A percentile compares a stretch with the other conserved stretches of the same genome.
These are phyloP conservation scores for Fopius arisanus DNA, from an alignment of 1,140 invertebrate species.

Conservation along the genomic window DNA sequence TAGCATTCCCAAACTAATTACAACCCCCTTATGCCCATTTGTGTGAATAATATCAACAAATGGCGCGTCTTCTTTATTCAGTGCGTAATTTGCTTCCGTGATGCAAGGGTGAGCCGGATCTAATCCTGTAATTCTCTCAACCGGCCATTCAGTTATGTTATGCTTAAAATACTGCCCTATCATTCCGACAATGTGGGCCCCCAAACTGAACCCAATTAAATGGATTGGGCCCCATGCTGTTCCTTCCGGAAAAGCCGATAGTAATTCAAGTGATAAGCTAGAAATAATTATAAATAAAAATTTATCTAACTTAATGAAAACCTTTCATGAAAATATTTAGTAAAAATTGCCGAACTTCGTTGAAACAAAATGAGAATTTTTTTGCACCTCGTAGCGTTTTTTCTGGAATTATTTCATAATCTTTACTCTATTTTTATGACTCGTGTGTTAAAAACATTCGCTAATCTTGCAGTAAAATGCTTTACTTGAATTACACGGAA, in stretches of 20 bases:
- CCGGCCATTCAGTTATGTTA: slow-evolving; percentile 42
- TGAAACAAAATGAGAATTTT: too few relatives aligned
- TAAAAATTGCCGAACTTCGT: too few relatives aligned
- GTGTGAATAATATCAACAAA: slow-evolving; percentile 79
- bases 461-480: too few relatives aligned
- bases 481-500: too few relatives aligned
- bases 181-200: slow-evolving; percentile 70
- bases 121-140: slow-evolving; percentile 63
- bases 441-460: too few relatives aligned
- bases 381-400: too few relatives aligned
- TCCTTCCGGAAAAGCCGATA: not conserved
- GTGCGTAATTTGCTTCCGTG: slow-evolving; percentile 52
- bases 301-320: too few relatives aligned
- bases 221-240: slow-evolving; percentile 56
- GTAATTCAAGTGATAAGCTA: slow-evolving; percentile 44
- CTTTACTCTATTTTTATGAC: too few relatives aligned
- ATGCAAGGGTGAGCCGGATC: slow-evolving; percentile 75
- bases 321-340: too few relatives aligned
- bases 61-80: slow-evolving; percentile 69
- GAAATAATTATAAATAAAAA: slow-evolving; percentile 4
- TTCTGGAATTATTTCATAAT: too few relatives aligned
- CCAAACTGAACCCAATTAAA: slow-evolving; percentile 71
- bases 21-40: slow-evolving; percentile 61
- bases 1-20: slow-evolving; percentile 66
- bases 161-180: slow-evolving; percentile 63